Conservation (phyloP, 1,140 invertebrate genomes). For the Zaprionus gabonicus region DNA sequence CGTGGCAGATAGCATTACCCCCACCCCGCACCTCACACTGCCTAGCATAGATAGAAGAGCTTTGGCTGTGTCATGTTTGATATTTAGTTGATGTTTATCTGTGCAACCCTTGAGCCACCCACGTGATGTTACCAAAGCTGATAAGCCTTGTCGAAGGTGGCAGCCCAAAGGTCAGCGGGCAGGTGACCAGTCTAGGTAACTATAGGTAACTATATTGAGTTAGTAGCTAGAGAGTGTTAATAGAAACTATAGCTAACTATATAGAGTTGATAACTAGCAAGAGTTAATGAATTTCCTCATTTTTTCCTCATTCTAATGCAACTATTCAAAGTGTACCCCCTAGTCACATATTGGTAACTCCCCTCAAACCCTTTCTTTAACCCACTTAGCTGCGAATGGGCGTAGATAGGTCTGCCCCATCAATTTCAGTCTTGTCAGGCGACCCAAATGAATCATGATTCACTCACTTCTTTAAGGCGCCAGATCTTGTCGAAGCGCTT, state of each 20-base stretch:
- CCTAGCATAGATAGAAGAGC: conserved; percentile 16
- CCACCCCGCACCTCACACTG: not conserved
- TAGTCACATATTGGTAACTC: not conserved
- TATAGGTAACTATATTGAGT: not conserved
- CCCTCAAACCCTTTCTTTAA: not conserved
- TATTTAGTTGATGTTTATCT: conserved; percentile 37
- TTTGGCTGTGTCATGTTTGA: conserved; percentile 39
- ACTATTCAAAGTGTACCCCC: not conserved
- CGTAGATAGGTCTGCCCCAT: conserved; percentile 33
- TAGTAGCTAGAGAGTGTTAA: not conserved
- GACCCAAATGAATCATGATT: conserved; percentile 37
- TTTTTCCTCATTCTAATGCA: no score
- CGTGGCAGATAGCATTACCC: conserved; percentile 32
- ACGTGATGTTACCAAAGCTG: conserved; percentile 55
- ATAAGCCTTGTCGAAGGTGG: conserved; percentile 43
- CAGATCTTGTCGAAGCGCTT: conserved; percentile 28
- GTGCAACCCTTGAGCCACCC: conserved; percentile 38
- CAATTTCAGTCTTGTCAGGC: conserved; percentile 40
- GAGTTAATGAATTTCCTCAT: no score
- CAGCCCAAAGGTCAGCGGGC: conserved; percentile 4
- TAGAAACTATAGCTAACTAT: no score
- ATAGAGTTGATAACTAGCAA: no score
- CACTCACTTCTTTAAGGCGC: not conserved
- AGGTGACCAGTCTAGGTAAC: not conserved
- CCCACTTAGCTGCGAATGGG: conserved; percentile 9